Evolutionary conservation across 2,888 invertebrate species (phyloP), one percentile per base, ranked within the genome.

Genomic region (Dasysyrphus tricinctus): DNA sequence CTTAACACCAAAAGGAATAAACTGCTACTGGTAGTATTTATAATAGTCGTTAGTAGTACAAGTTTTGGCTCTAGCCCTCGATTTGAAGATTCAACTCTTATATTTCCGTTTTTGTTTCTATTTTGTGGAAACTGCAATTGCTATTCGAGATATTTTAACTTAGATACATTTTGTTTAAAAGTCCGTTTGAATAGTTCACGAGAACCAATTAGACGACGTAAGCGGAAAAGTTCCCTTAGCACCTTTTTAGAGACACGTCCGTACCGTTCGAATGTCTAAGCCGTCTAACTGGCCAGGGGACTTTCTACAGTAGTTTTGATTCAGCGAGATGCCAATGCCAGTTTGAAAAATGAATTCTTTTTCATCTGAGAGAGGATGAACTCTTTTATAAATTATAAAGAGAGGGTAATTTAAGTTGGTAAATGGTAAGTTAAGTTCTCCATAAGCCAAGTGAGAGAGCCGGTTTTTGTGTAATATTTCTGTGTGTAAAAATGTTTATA

Each of bases 261-360:
- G 81, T 77, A 80, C 77, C 77, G 77, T 73, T 77, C 74, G 77
- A 85, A 81, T 69, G 81, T 77, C 69, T 81, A 78, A 85, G 85
- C 73, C 85, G 77, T 85, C 67, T 85, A 85, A 85, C 85, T 81
- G 69, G 77, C 73, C 61, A 29, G 77, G 57, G 59, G 29, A 78
- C 81, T 85, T 81, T 77, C 77, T 74, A 81, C 85, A 51, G 73
- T 77, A 59, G 85, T 85, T 85, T 85, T 85, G 69, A 81, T 70
- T 77, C 69, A 57, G 24, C 24, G 69, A 34, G 42, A 39, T 44
- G 34, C 39, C 49, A 59, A 4, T 42, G 34, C 61, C 59, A 34
- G 32, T 29, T 44, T 63, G 12, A 12, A 65, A 72, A 81, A 81
- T 85, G 81, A 81, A 80, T 63, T 44, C 16, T 12, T 8, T 42